These are phyloP conservation scores for Prionailurus viverrinus DNA, from an alignment of 2,113 vertebrate genomes.

Conservation along the genomic window DNA sequence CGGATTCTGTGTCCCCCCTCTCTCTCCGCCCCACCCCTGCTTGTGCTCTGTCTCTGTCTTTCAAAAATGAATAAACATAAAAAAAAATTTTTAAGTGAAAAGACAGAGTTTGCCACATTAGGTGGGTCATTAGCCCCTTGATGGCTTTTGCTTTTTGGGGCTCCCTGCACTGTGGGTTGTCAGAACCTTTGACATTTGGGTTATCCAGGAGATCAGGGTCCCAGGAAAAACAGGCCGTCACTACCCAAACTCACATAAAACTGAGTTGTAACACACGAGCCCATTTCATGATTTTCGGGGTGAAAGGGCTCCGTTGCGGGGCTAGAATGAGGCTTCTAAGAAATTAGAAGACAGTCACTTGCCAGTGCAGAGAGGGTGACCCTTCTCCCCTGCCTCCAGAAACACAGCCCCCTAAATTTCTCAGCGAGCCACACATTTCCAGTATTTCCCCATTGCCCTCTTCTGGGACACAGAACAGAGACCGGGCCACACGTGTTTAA, in stretches of 20 bases:
- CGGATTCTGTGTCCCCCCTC: no score
- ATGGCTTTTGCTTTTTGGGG: neutral
- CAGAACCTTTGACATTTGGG: neutral
- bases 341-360: neutral
- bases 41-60: no score
- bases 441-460: neutral
- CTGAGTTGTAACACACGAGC: neutral
- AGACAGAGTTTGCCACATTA: neutral
- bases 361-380: neutral
- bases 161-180: neutral
- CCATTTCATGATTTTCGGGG: neutral
- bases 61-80: no score
- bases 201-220: neutral
- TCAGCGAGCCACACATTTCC: neutral
- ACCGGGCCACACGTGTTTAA: neutral
- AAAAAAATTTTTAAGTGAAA: neutral
- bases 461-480: slow-evolving; percentile 4
- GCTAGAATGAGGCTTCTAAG: neutral
- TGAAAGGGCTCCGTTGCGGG: neutral
- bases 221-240: neutral
- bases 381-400: neutral
- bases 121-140: neutral
- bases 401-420: neutral
- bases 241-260: neutral
- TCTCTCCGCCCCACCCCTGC: no score